These are phyloP conservation scores for Cetoscarus ocellatus DNA, from an alignment of 2,797 vertebrate genomes.

Conservation along the genomic window DNA sequence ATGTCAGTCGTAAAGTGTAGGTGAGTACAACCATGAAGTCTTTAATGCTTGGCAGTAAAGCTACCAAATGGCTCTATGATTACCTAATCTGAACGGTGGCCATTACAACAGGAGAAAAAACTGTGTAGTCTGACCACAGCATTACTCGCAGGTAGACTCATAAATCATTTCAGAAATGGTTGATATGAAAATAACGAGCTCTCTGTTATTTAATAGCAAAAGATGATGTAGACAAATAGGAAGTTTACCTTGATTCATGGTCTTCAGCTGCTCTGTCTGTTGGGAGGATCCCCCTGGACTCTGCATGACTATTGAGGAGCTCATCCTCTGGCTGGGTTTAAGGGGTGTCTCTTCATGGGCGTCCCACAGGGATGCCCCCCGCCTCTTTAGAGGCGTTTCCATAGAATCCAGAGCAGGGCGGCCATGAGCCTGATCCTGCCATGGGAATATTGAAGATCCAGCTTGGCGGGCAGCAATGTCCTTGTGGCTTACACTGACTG, in stretches of 20 bases:
- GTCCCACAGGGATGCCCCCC: slow-evolving; percentile 80
- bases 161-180: too few species aligned
- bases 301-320: slow-evolving; percentile 61
- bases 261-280: slow-evolving; percentile 85
- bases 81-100: too few species aligned
- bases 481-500: slow-evolving; percentile 87
- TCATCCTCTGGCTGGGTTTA: slow-evolving; percentile 69
- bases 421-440: slow-evolving; percentile 87
- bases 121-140: too few species aligned
- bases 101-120: too few species aligned
- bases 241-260: slow-evolving; percentile 90
- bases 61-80: too few species aligned
- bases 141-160: too few species aligned
- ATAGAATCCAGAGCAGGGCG: slow-evolving; percentile 70
- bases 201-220: background rate
- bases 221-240: background rate
- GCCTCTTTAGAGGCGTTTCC: slow-evolving; percentile 87
- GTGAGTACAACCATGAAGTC: too few species aligned
- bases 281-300: slow-evolving; percentile 75
- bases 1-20: too few species aligned
- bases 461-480: slow-evolving; percentile 91
- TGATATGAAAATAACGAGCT: background rate
- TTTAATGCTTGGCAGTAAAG: too few species aligned
- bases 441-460: slow-evolving; percentile 93
- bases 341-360: slow-evolving; percentile 83